Evolutionary conservation across 2,797 vertebrate species (phyloP).

Genomic region (Mallotus villosus): DNA sequence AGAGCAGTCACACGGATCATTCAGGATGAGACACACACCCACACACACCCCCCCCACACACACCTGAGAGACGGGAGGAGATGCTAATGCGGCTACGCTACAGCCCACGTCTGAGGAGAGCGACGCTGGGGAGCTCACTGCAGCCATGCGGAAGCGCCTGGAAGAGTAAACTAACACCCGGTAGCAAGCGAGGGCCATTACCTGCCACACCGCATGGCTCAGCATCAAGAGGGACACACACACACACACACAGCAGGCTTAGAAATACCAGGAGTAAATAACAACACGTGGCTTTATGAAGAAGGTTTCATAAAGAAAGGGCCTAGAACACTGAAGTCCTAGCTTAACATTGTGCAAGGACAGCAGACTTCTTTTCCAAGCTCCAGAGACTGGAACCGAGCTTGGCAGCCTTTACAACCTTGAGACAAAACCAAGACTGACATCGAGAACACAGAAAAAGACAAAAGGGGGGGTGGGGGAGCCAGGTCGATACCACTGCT

Average conservation of each 20-base stretch:
- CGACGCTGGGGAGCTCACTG: not conserved
- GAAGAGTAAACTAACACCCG: slow-evolving; percentile 1
- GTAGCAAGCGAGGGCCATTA: not conserved
- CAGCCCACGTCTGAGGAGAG: not conserved
- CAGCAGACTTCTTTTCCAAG: no score
- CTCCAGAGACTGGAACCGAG: no score
- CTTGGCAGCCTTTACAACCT: no score
- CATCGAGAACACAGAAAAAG: no score
- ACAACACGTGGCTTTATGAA: no score
- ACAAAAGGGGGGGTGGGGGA: no score
- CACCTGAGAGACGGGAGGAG: slow-evolving; percentile 1
- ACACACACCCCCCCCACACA: not conserved
- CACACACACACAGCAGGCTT: not conserved
- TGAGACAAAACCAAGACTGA: no score
- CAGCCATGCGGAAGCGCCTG: slow-evolving; percentile 31
- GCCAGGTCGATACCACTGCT: no score
- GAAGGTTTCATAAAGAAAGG: no score
- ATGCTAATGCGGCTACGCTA: not conserved
- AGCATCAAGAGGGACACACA: not conserved
- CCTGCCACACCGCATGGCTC: not conserved
- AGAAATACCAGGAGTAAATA: not conserved
- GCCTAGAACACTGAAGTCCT: no score
- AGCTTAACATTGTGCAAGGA: no score
- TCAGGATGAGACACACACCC: slow-evolving; percentile 22
- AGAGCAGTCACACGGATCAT: slow-evolving; percentile 27